Base-by-base conservation (phyloP, 2,888 invertebrate species). In the Steromphala cineraria region DNA sequence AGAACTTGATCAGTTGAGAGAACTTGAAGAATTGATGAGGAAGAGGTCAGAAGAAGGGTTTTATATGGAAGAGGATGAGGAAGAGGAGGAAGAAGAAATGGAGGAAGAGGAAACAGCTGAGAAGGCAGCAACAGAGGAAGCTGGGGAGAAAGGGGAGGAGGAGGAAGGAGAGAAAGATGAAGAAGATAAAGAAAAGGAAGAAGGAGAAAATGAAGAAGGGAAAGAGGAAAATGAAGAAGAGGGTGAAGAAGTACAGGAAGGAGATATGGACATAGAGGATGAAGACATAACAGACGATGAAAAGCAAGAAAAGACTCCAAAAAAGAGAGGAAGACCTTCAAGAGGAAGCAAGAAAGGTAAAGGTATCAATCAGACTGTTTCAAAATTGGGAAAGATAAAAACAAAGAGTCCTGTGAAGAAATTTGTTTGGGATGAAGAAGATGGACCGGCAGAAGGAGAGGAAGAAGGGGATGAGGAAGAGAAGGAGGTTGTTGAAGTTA, bases 11-110 rank as follows among this genome's bases (percentile, higher is more conserved):
- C 53, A 78, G 40, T 80, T 80, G 40, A 19, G 71, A 36, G 71
- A 71, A n/a, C 71, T 71, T 4, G 84, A 85, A 75, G 79, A 79
- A 24, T 71, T 82, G 7, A 67, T 84, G 2, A 85, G 24, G 77
- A 84, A 75, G 86, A 84, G 55, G 84, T 84, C 10, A 82, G 83
- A 53, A 86, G 8, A 79, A 84, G 24, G 87, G 82, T 79, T 86
- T 78, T 36, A 85, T 84, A 67, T 88, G 80, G 80, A 84, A 80
- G 78, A 71, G 0, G 83, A 80, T 8, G 83, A 86, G n/a, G 87
- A 87, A 36, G 76, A 84, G n/a, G 46, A 82, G 19, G 84, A 84
- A 0, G 71, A 80, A 19, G 87, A 87, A 10, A 2, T n/a, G 8
- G 36, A 71, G 15, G 40, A 36, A 31, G 71, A 36, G 3, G 71